Conservation (phyloP, 1,140 invertebrate genomes). For the Whitmania pigra region DNA sequence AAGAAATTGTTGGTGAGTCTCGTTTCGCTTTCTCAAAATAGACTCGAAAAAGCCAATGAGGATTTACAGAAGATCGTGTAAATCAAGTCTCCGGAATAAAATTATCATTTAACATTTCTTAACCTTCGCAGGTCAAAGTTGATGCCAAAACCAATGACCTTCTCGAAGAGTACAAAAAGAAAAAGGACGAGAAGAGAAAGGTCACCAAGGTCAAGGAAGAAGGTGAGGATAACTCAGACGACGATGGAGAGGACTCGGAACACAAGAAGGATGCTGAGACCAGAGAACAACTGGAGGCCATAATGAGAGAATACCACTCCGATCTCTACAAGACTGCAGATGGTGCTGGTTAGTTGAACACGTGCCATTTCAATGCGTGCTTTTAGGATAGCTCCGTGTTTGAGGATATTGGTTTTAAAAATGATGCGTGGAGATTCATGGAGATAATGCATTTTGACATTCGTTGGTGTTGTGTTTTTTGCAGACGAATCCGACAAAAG, state of each 20-base stretch:
- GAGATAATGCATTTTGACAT: no score
- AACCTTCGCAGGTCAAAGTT: constrained; percentile 57
- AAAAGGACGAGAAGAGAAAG: constrained; percentile 31
- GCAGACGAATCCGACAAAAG: no score
- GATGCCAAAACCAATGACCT: constrained; percentile 91
- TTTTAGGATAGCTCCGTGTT: no score
- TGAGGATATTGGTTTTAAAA: no score
- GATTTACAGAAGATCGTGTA: no score
- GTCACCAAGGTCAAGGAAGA: constrained; percentile 38
- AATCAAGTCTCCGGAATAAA: no score
- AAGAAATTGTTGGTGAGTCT: constrained; percentile 69
- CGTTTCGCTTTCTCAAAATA: constrained; percentile 1
- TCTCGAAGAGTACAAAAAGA: constrained; percentile 69
- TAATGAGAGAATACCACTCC: constrained; percentile 65
- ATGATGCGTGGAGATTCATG: no score
- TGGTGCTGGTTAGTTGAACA: background rate
- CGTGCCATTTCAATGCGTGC: no score
- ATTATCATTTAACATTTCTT: no score
- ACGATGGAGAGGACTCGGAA: constrained; percentile 33
- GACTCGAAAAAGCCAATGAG: no score
- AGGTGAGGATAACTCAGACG: constrained; percentile 24
- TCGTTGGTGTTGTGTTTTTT: no score
- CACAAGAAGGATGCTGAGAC: constrained; percentile 46
- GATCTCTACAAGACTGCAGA: constrained; percentile 43
- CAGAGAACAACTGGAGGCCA: constrained; percentile 59